Evolutionary conservation across 2,888 invertebrate genomes (phyloP).

Genomic region (Pedicia rivosa): DNA sequence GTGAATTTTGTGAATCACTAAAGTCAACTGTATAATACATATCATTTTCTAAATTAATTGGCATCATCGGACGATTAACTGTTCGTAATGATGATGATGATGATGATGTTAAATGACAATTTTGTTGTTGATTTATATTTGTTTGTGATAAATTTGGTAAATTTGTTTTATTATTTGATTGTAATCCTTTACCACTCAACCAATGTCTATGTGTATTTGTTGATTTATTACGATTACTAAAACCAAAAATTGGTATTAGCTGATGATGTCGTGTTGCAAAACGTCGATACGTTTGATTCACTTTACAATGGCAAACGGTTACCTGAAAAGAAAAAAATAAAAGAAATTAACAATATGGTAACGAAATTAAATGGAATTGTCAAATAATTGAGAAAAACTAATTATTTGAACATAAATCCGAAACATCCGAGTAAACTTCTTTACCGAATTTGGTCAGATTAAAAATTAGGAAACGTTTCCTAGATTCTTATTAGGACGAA

Average conservation of each 20-base stretch:
- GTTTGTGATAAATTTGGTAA: slow-evolving; percentile 1
- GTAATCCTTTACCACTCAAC: slow-evolving; percentile 38
- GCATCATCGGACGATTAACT: slow-evolving; percentile 35
- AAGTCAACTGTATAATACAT: slow-evolving; percentile 67
- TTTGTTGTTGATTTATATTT: slow-evolving; percentile 5
- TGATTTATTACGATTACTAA: slow-evolving; percentile 26
- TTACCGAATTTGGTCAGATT: no score
- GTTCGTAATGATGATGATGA: slow-evolving; percentile 23
- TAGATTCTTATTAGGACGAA: no score
- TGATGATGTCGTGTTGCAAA: slow-evolving; percentile 39
- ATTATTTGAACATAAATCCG: no score
- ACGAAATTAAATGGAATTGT: no score
- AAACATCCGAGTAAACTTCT: no score
- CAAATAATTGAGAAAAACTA: no score
- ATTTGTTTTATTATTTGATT: slow-evolving; percentile 6
- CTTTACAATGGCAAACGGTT: slow-evolving; percentile 61
- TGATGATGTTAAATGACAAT: slow-evolving; percentile 10
- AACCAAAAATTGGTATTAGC: slow-evolving; percentile 28
- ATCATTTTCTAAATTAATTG: slow-evolving; percentile 48
- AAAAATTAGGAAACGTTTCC: no score
- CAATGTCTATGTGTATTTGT: slow-evolving; percentile 34
- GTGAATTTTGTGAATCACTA: slow-evolving; percentile 59
- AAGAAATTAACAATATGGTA: no score
- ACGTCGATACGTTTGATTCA: slow-evolving; percentile 58
- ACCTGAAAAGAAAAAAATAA: slow-evolving; percentile 41